Evolutionary conservation across 2,113 vertebrate species (phyloP).

Genomic region (Phyllostomus hastatus): DNA sequence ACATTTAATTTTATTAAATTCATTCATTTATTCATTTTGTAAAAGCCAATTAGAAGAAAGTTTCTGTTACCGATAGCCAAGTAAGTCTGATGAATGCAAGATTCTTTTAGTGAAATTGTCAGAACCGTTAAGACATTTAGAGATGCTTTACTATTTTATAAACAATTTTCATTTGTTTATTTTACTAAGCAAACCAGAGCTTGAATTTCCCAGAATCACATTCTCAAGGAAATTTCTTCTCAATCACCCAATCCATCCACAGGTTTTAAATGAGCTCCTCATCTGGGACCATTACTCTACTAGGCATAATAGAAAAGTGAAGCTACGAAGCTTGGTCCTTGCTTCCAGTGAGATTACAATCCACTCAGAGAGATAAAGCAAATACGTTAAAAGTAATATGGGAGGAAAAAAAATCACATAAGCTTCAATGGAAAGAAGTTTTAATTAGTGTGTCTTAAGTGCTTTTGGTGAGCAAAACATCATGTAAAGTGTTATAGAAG

Average conservation of each 20-base stretch:
- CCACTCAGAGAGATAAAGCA: neutral
- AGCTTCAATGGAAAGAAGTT: neutral
- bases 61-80: neutral
- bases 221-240: neutral
- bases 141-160: neutral
- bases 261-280: neutral
- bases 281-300: neutral
- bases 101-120: neutral
- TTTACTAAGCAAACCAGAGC: neutral
- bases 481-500: neutral
- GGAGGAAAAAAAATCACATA: neutral
- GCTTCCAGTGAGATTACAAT: neutral
- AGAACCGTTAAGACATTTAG: neutral
- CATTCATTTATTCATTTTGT: neutral
- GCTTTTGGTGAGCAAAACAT: neutral
- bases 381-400: neutral
- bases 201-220: neutral
- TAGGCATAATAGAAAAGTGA: neutral
- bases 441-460: neutral
- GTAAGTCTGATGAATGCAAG: neutral
- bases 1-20: neutral
- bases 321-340: neutral
- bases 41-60: neutral
- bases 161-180: neutral
- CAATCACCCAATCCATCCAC: neutral